Conservation (phyloP, 2,113 vertebrate species). For the Sitta europaea region DNA sequence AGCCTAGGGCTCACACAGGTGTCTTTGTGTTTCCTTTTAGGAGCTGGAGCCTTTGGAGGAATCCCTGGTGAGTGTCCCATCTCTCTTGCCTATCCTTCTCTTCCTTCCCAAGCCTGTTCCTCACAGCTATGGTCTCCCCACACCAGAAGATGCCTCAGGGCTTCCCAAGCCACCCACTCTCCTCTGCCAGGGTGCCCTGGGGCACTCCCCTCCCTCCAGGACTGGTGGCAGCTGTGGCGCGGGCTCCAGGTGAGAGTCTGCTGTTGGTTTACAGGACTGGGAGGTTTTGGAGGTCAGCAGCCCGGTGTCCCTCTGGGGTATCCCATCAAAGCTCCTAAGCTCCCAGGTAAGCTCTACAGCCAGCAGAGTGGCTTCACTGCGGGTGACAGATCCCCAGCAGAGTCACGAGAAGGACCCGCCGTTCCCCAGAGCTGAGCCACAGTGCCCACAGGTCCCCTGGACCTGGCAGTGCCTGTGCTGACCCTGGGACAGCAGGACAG, state of each 20-base stretch:
- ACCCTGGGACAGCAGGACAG: not conserved
- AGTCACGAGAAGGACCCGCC: not conserved
- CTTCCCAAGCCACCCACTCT: not conserved
- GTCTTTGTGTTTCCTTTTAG: not conserved
- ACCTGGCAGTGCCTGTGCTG: not conserved
- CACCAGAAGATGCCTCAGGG: slow-evolving; percentile 1
- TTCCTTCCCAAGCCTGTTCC: slow-evolving; percentile 16
- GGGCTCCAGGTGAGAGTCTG: slow-evolving; percentile 35
- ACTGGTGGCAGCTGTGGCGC: not conserved
- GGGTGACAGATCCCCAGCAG: not conserved
- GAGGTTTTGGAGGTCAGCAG: slow-evolving; percentile 82
- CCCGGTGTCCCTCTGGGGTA: slow-evolving; percentile 94
- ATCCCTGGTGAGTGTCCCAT: slow-evolving; percentile 66
- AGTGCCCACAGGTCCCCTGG: not conserved
- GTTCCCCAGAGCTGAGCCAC: not conserved
- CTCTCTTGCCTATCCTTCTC: not conserved
- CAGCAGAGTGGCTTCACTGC: not conserved
- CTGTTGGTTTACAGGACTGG: slow-evolving; percentile 73
- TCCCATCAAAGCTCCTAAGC: slow-evolving; percentile 92
- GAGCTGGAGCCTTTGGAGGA: slow-evolving; percentile 73
- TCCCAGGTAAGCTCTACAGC: slow-evolving; percentile 78
- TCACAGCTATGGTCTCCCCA: not conserved
- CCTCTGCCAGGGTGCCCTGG: not conserved
- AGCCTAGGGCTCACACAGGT: not conserved
- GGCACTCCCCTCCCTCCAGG: not conserved